Conservation (phyloP, 1,140 invertebrate species). For the Leptinotarsa lineolata region DNA sequence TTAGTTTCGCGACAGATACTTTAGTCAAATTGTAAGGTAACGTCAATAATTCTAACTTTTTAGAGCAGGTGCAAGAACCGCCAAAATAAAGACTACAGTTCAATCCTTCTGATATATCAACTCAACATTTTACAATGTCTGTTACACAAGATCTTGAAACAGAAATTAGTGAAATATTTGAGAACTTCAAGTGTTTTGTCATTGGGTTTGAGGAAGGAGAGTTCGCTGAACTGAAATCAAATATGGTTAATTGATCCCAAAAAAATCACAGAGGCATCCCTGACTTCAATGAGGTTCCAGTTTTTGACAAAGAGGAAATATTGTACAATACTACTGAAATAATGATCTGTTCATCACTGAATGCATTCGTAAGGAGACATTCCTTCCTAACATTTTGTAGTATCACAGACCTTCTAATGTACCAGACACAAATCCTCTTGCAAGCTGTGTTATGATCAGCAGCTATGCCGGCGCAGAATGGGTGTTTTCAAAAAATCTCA, state of each 20-base stretch:
- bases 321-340: constrained; percentile 54
- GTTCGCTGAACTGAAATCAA: constrained; percentile 28
- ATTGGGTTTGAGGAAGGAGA: constrained; percentile 57
- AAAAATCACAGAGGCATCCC: constrained; percentile 58
- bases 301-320: constrained; percentile 29
- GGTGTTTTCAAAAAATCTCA: constrained; percentile 70
- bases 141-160: constrained; percentile 1
- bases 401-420: constrained; percentile 67
- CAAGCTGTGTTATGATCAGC: constrained; percentile 75
- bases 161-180: constrained; percentile 42
- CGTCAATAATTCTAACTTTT: not conserved
- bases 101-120: not conserved
- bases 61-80: not conserved
- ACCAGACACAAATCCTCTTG: constrained; percentile 62
- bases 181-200: constrained; percentile 58
- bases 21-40: not conserved
- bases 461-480: constrained; percentile 73
- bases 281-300: constrained; percentile 64
- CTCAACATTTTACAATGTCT: not conserved
- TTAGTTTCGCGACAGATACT: no score
- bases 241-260: constrained; percentile 10
- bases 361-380: constrained; percentile 63
- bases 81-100: not conserved
- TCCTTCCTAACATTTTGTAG: constrained; percentile 66
- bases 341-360: constrained; percentile 65